Percentiles rank a stretch among this genome's conserved stretches.
phyloP scores from a whole-genome alignment of 2,797 vertebrate species.

The Pangasius macronema region DNA sequence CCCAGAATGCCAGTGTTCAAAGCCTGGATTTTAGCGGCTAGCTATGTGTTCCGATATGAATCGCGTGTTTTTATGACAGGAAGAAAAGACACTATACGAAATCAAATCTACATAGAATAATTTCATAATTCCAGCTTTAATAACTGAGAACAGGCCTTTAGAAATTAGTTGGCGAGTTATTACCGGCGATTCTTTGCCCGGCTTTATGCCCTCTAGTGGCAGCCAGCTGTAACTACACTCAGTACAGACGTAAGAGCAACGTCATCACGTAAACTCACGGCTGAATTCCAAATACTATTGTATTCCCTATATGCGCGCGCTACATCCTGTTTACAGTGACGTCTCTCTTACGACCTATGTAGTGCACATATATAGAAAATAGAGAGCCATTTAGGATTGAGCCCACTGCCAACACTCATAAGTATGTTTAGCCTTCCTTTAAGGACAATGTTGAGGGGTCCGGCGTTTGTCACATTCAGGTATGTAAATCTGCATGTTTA shows the following conservation, averaged over 20 bases:
- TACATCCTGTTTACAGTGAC: neutral
- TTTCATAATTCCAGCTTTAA: neutral
- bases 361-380: neutral
- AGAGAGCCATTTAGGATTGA: neutral
- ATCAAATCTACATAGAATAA: neutral
- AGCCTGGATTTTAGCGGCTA: neutral
- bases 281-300: neutral
- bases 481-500: constrained; percentile 2
- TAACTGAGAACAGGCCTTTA: neutral
- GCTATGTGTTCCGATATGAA: neutral
- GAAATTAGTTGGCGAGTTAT: neutral
- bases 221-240: no score
- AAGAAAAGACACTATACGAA: neutral
- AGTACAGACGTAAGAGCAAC: neutral
- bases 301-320: neutral
- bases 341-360: neutral
- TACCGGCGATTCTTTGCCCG: neutral
- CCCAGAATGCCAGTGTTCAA: neutral
- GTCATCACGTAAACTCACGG: constrained; percentile 13
- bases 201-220: constrained; percentile 10
- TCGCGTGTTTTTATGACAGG: neutral
- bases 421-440: constrained; percentile 20
- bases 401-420: neutral
- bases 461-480: constrained; percentile 23
- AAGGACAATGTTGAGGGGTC: neutral